These are phyloP conservation scores for Hermaeophaga mercurialis DNA, from an alignment of 2,888 invertebrate genomes.

Conservation along the genomic window DNA sequence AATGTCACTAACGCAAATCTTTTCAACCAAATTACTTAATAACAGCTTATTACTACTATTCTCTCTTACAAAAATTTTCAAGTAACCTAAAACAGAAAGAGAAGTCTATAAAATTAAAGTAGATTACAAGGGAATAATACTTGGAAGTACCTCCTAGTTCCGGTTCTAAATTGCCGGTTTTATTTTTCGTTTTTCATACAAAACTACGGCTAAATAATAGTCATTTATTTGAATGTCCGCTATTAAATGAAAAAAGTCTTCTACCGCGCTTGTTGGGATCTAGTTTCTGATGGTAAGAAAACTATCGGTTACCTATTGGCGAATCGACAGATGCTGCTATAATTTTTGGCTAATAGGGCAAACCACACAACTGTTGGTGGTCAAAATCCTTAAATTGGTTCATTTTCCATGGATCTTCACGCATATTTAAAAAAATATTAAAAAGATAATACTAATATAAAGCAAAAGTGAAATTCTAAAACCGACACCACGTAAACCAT, in stretches of 20 bases:
- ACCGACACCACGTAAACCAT: no score
- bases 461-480: no score
- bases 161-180: slow-evolving; percentile 53
- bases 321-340: slow-evolving; percentile 44
- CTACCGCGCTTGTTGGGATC: slow-evolving; percentile 42
- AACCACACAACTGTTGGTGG: slow-evolving; percentile 32
- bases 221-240: slow-evolving; percentile 43
- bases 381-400: slow-evolving; percentile 19
- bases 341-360: slow-evolving; percentile 35
- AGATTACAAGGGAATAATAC: slow-evolving; percentile 31
- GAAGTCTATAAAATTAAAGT: slow-evolving; percentile 26
- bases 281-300: slow-evolving; percentile 41
- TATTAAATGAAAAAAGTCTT: slow-evolving; percentile 36
- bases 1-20: slow-evolving; percentile 22
- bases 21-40: slow-evolving; percentile 13
- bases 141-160: slow-evolving; percentile 50
- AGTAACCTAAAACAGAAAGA: slow-evolving; percentile 14
- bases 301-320: slow-evolving; percentile 44
- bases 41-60: not conserved
- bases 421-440: no score
- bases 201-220: slow-evolving; percentile 48
- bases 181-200: slow-evolving; percentile 51
- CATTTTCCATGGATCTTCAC: slow-evolving; percentile 15
- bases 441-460: no score
- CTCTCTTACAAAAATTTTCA: slow-evolving; percentile 1